phyloP scores from a whole-genome alignment of 1,140 invertebrate genomes.

The Asbolus verrucosus region DNA sequence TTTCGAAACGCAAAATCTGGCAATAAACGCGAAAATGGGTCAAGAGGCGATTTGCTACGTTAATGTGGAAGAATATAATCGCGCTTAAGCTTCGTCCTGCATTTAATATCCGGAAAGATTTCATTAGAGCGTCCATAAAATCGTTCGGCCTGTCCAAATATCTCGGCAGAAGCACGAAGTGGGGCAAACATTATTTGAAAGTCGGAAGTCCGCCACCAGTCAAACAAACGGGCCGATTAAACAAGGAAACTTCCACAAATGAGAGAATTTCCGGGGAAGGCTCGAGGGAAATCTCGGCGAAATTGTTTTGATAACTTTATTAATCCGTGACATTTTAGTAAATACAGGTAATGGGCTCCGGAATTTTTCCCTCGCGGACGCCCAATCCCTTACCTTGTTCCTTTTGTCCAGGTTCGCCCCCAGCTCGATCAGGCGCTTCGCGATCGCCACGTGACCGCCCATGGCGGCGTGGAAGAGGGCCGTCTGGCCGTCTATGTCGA shows the following conservation, averaged over 20 bases:
- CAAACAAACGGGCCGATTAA: not conserved
- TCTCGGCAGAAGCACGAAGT: too few relatives aligned
- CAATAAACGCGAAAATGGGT: too few relatives aligned
- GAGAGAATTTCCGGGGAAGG: not conserved
- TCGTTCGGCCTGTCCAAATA: too few relatives aligned
- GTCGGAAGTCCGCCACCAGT: not conserved
- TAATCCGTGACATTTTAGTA: slow-evolving; percentile 9
- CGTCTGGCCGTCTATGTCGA: slow-evolving; percentile 75
- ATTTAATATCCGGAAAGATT: too few relatives aligned
- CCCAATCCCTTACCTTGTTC: slow-evolving; percentile 69
- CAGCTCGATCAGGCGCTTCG: slow-evolving; percentile 76
- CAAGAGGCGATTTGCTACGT: too few relatives aligned
- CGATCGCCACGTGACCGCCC: slow-evolving; percentile 79
- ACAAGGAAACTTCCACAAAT: not conserved
- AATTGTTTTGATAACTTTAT: slow-evolving; percentile 11
- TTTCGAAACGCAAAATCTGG: too few relatives aligned
- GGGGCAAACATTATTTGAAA: not conserved
- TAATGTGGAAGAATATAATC: too few relatives aligned
- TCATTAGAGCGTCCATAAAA: too few relatives aligned
- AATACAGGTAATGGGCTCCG: not conserved
- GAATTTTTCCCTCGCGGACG: too few relatives aligned
- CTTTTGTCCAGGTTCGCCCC: slow-evolving; percentile 75
- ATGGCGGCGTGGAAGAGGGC: slow-evolving; percentile 81
- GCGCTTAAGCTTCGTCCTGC: too few relatives aligned
- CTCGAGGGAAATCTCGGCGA: slow-evolving; percentile 2